phyloP scores from a whole-genome alignment of 2,113 vertebrate genomes.

The Mixornis gularis region DNA sequence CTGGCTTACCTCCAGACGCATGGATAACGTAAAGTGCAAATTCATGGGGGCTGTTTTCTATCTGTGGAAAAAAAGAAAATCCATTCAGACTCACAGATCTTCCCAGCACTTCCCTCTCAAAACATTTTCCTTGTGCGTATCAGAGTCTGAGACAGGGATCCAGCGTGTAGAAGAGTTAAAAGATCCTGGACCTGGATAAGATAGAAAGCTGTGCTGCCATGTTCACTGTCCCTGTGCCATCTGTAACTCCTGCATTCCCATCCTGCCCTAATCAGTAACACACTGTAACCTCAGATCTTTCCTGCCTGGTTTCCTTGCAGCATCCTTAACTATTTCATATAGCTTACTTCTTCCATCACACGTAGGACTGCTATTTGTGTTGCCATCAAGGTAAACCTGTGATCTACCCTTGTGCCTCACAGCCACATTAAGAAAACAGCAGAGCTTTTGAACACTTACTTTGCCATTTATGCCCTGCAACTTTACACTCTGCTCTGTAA shows the following conservation, averaged over 20 bases:
- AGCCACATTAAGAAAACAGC: background rate
- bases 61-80: conserved; percentile 63
- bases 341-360: background rate
- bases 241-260: fast-evolving
- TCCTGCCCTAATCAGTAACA: background rate
- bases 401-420: background rate
- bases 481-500: background rate
- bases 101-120: background rate
- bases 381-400: background rate
- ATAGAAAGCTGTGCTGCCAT: background rate
- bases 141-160: background rate
- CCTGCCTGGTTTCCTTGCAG: background rate
- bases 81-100: background rate
- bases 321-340: background rate
- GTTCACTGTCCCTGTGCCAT: background rate
- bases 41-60: conserved; percentile 87
- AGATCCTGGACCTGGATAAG: background rate
- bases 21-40: conserved; percentile 90
- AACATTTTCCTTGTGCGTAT: background rate
- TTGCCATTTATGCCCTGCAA: background rate
- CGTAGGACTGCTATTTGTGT: fast-evolving
- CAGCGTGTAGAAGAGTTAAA: no score
- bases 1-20: conserved; percentile 82
- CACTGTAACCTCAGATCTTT: no score
- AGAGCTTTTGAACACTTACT: background rate